Conservation (phyloP, 2,888 invertebrate genomes). For the Oasisia sp. region DNA sequence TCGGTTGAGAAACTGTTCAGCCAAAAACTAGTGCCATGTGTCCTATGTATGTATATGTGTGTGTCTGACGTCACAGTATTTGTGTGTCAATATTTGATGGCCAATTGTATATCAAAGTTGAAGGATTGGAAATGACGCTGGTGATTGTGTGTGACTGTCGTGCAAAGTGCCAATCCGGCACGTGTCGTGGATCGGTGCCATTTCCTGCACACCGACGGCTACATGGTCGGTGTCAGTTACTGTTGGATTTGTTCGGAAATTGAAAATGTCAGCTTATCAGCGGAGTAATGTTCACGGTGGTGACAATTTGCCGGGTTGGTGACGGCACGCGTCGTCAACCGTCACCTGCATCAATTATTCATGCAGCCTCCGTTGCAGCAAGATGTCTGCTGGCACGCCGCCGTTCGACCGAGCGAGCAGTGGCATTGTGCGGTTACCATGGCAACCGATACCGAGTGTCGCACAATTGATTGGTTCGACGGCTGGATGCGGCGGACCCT, state of each 20-base stretch:
- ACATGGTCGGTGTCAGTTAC: not conserved
- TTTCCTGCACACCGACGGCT: not conserved
- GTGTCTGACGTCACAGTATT: not conserved
- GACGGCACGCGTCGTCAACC: not conserved
- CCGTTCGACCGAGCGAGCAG: not conserved
- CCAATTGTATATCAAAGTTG: not conserved
- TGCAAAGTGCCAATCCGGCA: not conserved
- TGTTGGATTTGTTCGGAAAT: not conserved
- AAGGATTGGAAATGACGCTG: not conserved
- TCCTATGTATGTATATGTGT: not conserved
- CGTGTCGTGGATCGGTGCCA: not conserved
- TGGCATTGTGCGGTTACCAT: not conserved
- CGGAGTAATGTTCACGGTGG: not conserved
- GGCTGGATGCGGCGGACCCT: not conserved
- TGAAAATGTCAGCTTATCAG: not conserved
- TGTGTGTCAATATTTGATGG: not conserved
- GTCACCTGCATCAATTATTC: not conserved
- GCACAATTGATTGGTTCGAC: not conserved
- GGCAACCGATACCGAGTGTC: not conserved
- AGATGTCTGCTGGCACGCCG: not conserved
- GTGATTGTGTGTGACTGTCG: not conserved
- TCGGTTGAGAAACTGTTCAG: not conserved
- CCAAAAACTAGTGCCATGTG: not conserved
- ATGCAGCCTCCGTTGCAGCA: not conserved
- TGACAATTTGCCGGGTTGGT: slow-evolving; percentile 1